Conservation (phyloP, 2,113 vertebrate genomes). For the Anguilla rostrata region DNA sequence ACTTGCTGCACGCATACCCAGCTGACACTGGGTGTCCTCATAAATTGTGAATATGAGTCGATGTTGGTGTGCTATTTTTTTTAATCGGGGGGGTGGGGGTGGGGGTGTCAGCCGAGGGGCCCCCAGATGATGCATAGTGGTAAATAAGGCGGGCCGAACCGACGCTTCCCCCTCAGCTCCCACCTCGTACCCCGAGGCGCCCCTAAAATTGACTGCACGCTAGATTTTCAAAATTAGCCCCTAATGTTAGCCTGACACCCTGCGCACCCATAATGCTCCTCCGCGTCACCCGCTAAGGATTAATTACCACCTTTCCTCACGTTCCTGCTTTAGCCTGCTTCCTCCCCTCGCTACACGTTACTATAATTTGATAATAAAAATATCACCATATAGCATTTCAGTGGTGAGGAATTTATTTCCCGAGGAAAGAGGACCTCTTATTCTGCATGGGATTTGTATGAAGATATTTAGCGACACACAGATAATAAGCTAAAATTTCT, state of each 20-base stretch:
- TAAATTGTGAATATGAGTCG: constrained; percentile 80
- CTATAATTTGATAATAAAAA: constrained; percentile 46
- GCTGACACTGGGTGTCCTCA: constrained; percentile 68
- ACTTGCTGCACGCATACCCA: constrained; percentile 52
- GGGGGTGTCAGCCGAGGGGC: constrained; percentile 85
- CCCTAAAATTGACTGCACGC: constrained; percentile 98
- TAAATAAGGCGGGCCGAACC: constrained; percentile 99
- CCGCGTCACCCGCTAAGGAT: constrained; percentile 90
- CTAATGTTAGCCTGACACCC: constrained; percentile 96
- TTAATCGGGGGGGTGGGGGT: constrained; percentile 77
- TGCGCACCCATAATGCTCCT: constrained; percentile 83
- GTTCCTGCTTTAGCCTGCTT: constrained; percentile 77
- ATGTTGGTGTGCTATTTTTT: constrained; percentile 56
- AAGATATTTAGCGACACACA: neutral
- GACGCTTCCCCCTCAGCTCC: constrained; percentile 90
- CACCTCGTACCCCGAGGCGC: constrained; percentile 93
- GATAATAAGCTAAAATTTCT: neutral
- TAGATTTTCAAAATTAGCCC: constrained; percentile 99
- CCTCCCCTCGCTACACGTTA: constrained; percentile 40
- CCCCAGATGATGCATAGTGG: constrained; percentile 94
- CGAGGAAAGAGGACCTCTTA: neutral
- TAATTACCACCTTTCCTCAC: constrained; percentile 93
- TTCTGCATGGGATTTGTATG: neutral
- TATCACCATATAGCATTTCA: constrained; percentile 20
- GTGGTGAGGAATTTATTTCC: neutral